Base-by-base conservation (phyloP, 2,888 invertebrate species). In the Trilocha varians region DNA sequence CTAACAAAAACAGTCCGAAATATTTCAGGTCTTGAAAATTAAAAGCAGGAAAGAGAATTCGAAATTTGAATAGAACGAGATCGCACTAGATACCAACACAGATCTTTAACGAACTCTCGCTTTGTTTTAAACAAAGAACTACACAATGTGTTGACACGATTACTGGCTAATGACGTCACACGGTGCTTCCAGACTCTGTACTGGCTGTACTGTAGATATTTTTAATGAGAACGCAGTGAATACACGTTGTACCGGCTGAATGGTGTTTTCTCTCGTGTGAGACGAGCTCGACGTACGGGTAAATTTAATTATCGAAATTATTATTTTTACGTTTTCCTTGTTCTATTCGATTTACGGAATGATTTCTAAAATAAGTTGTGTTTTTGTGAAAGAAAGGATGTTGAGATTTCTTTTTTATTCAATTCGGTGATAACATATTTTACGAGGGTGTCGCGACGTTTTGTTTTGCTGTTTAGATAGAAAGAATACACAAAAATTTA, bases 121-220 rank as follows among this genome's bases (percentile, higher is more conserved):
- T 40, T 49, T 43, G 43, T 45, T 53, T 45, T 47, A 50, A 53
- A 59, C 56, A 54, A 57, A 54, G 52, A 50, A 52, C 47, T 39
- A 43, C 37, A 55, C 51, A 46, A 54, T 52, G 47, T 50, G 48
- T 52, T 58, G 58, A 59, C 60, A 53, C 62, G 62, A 66, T 65
- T 62, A 63, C 59, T 55, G 56, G 60, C 59, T 68, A 68, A 68
- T 68, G 68, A 67, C 61, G 58, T 58, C 57, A 56, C 56, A 54
- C 54, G 50, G 56, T 53, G 58, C 59, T 55, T 51, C 56, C 50
- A 52, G 49, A 51, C 52, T 50, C 57, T 59, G 56, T 56, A 53
- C 52, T 44, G 47, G 52, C 49, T 58, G 52, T 52, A 55, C 57
- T 57, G 57, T 63, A 65, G 55, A 64, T 49, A 56, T 57, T 65